A percentile compares a stretch with the other conserved stretches of the same genome.
These are phyloP conservation scores for Aurelia aurita complex sp. Pacific DNA, from an alignment of 30 jellyfish, hydroid and myxozoan genomes.

Conservation along the genomic window DNA sequence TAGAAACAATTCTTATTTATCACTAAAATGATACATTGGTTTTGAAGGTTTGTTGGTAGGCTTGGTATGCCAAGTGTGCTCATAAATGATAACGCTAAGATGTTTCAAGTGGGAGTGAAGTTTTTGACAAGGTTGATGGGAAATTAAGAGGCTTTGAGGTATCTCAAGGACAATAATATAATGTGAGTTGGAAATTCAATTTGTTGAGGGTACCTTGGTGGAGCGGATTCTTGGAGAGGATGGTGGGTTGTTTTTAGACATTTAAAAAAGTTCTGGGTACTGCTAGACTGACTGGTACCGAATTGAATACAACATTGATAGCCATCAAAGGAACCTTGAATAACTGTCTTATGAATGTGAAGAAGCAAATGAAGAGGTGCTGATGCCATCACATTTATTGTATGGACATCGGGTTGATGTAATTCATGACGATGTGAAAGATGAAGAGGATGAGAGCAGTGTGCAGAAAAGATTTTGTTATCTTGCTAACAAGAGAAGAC, in stretches of 20 bases:
- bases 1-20: too few relatives aligned
- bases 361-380: too few relatives aligned
- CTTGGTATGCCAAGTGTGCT: slow-evolving; percentile 6
- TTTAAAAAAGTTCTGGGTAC: slow-evolving; percentile 36
- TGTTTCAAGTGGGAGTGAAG: background rate
- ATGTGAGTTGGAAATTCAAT: slow-evolving; percentile 21
- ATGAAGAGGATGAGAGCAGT: too few relatives aligned
- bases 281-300: background rate
- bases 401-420: too few relatives aligned
- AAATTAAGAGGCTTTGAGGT: slow-evolving; percentile 25
- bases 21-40: too few relatives aligned
- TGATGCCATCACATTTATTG: too few relatives aligned
- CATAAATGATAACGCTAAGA: slow-evolving; percentile 13
- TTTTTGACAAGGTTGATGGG: slow-evolving; percentile 9
- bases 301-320: too few relatives aligned
- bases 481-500: too few relatives aligned
- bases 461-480: too few relatives aligned
- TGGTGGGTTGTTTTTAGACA: slow-evolving; percentile 41
- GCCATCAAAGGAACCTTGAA: too few relatives aligned
- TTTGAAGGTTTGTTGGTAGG: slow-evolving; percentile 9
- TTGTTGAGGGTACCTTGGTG: slow-evolving; percentile 56
- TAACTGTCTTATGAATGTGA: too few relatives aligned
- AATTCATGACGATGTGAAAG: too few relatives aligned
- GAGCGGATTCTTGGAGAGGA: slow-evolving; percentile 60
- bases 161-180: background rate